A percentile compares a stretch with the other conserved stretches of the same genome.
Conservation (phyloP, 2,113 vertebrate species). For the Chascanopsetta lugubris region DNA sequence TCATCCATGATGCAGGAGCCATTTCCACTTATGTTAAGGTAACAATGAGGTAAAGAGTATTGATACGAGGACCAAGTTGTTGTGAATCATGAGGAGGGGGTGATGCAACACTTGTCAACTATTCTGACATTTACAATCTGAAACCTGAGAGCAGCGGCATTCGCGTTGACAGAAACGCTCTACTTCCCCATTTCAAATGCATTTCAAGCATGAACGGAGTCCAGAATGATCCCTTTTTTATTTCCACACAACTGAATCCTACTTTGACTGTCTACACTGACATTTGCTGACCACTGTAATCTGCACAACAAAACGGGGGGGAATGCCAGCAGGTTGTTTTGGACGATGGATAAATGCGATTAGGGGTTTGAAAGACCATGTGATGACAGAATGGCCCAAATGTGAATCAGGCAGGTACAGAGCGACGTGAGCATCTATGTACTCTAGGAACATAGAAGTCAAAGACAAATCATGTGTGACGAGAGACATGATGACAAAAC, state of each 20-base stretch:
- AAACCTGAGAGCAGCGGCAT: too few relatives aligned
- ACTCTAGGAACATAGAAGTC: conserved; percentile 49
- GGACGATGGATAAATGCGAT: conserved; percentile 29
- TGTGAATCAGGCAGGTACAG: conserved; percentile 31
- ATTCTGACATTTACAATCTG: too few relatives aligned
- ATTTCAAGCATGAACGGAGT: too few relatives aligned
- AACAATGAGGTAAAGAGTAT: conserved; percentile 23
- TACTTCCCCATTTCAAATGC: too few relatives aligned
- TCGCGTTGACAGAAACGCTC: too few relatives aligned
- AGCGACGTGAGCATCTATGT: conserved; percentile 56
- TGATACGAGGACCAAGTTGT: conserved; percentile 41
- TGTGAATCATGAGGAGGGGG: neutral
- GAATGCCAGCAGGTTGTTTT: conserved; percentile 8
- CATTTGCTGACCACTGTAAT: conserved; percentile 6
- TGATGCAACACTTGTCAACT: neutral
- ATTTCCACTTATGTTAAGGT: too few relatives aligned
- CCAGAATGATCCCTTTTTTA: too few relatives aligned
- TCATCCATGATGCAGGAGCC: conserved; percentile 23
- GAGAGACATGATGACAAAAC: conserved; percentile 17
- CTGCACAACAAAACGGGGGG: conserved; percentile 14
- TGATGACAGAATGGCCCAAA: conserved; percentile 25
- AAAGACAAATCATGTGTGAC: conserved; percentile 15
- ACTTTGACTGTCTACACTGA: neutral
- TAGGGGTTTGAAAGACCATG: conserved; percentile 12
- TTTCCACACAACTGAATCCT: neutral